These are phyloP conservation scores for Helogale parvula DNA, from an alignment of 2,113 vertebrate species.

Conservation along the genomic window DNA sequence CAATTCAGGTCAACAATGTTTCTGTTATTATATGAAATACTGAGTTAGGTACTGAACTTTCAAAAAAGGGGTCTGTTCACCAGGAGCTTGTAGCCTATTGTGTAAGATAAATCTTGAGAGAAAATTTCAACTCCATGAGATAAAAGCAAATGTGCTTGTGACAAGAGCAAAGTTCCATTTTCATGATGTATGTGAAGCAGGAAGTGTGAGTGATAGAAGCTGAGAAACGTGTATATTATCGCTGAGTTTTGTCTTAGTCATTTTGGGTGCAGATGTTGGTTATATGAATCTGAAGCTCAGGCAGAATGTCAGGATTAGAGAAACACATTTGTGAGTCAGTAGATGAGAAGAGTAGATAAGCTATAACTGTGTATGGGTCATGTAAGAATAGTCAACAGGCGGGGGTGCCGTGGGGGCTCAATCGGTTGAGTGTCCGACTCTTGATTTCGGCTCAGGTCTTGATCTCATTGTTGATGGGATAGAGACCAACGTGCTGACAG, in stretches of 20 bases:
- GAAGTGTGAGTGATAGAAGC: not conserved
- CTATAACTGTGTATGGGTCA: not conserved
- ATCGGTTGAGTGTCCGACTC: not conserved
- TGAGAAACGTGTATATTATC: not conserved
- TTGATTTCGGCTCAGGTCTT: not conserved
- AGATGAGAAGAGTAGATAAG: not conserved
- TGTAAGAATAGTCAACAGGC: too few species aligned
- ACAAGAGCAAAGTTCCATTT: not conserved
- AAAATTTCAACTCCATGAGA: not conserved
- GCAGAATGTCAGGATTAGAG: not conserved
- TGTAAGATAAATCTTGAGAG: not conserved
- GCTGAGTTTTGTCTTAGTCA: not conserved
- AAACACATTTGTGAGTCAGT: not conserved
- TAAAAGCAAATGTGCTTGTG: not conserved
- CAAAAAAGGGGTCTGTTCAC: not conserved
- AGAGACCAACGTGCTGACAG: too few species aligned
- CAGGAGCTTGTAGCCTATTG: too few species aligned
- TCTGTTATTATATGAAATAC: not conserved
- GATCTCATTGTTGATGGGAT: not conserved
- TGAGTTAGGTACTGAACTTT: not conserved
- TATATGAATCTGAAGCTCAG: not conserved
- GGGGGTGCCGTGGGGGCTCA: not conserved
- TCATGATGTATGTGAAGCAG: too few species aligned
- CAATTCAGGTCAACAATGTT: not conserved
- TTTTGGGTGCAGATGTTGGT: not conserved